Base-by-base conservation (phyloP, 2,888 invertebrate genomes). In the Hyppa rectilinea region DNA sequence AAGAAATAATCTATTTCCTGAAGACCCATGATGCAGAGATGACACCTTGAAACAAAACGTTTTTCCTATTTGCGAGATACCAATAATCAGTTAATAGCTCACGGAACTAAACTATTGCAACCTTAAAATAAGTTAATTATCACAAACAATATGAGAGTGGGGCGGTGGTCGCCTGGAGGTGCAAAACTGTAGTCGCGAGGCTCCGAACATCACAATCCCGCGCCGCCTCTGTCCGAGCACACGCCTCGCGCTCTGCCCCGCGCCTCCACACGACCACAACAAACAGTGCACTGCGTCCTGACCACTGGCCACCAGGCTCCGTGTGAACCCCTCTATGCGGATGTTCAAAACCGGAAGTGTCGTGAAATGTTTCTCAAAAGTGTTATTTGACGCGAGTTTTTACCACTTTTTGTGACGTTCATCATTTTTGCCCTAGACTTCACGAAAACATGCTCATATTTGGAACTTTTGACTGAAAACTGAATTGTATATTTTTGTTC, bases 361-460 rank as follows among this genome's bases (percentile, higher is more conserved):
- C 89, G 91, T 93, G 93, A 91, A 89, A 94, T 93, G 94, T 88
- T 92, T 88, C 65, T 82, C 78, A 82, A 88, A 87, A 91, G 94
- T 94, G 94, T 88, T 91, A 88, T 92, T 92, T 94, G 92, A 93
- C 88, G 88, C 84, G 80, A 87, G 89, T 89, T 87, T 88, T 74
- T 72, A 81, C 61, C 78, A 80, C 82, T 85, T 80, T 88, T 90
- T 89, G 91, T 92, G 92, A 91, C 86, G 83, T 77, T 83, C 75
- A 73, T 84, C 71, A 85, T 81, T 76, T 74, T 72, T 63, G 70
- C 67, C 72, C 47, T 43, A 64, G 47, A 60, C 29, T 76, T 73
- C 43, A 72, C 49, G 60, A 87, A 88, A 92, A 79, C 85, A 92
- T 92, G 92, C 85, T 82, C 80, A 77, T 78, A 80, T 85, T 85